Conservation (phyloP, 2,888 invertebrate species). For the Galeopsomyia nigrocyanea region DNA sequence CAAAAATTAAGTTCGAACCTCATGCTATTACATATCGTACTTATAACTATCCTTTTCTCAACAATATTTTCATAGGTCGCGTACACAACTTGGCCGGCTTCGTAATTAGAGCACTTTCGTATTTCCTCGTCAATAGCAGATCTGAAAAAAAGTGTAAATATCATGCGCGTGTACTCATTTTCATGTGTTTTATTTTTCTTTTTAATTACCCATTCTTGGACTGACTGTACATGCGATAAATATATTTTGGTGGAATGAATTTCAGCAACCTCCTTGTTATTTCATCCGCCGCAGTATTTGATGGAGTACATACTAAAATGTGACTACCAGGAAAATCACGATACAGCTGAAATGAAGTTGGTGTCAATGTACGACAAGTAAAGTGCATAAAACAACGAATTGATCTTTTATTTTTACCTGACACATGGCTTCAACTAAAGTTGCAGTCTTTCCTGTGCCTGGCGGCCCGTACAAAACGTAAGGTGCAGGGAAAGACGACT, state of each 20-base stretch:
- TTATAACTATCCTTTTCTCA: too few relatives aligned
- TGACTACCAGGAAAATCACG: slow-evolving; percentile 63
- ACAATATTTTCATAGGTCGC: too few relatives aligned
- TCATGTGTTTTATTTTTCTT: too few relatives aligned
- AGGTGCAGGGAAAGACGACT: not conserved
- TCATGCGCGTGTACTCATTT: too few relatives aligned
- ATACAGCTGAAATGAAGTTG: slow-evolving; percentile 69
- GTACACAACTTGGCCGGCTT: too few relatives aligned
- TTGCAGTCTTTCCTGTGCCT: slow-evolving; percentile 5
- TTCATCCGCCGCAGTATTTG: slow-evolving; percentile 82
- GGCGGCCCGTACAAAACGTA: slow-evolving; percentile 9
- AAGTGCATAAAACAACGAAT: too few relatives aligned
- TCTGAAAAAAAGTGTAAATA: too few relatives aligned
- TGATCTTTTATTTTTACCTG: slow-evolving; percentile 1
- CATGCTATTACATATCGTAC: too few relatives aligned
- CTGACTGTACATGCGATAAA: slow-evolving; percentile 50
- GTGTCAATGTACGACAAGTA: not conserved
- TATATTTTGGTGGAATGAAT: slow-evolving; percentile 52
- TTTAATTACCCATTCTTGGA: too few relatives aligned
- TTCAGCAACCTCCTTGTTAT: slow-evolving; percentile 71
- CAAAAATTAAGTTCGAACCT: too few relatives aligned
- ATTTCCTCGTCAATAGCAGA: too few relatives aligned
- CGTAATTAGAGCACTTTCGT: too few relatives aligned
- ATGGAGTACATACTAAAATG: slow-evolving; percentile 78
- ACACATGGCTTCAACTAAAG: slow-evolving; percentile 4